Percentiles rank a stretch among this genome's conserved stretches.
These are phyloP conservation scores for Pollenia angustigena DNA, from an alignment of 2,888 invertebrate species.

Conservation along the genomic window DNA sequence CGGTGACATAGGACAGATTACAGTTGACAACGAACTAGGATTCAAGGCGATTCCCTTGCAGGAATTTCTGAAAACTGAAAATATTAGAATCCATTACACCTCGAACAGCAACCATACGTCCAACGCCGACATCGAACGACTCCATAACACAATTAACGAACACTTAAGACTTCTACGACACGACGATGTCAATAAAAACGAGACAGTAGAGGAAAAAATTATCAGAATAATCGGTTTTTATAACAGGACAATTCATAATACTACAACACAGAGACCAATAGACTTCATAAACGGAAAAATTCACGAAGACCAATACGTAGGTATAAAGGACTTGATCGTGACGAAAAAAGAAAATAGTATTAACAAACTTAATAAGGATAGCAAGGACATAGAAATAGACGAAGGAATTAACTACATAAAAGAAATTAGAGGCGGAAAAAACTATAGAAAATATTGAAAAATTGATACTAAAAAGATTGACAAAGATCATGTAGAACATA, in stretches of 20 bases:
- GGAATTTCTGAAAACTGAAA: too few species aligned
- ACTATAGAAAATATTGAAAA: conserved; percentile 33
- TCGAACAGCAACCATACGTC: conserved; percentile 41
- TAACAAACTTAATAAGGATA: conserved; percentile 1
- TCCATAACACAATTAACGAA: conserved; percentile 41
- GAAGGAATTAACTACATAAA: conserved; percentile 20
- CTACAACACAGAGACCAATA: conserved; percentile 67
- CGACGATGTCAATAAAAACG: conserved; percentile 63
- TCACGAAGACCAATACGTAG: background rate
- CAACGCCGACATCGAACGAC: conserved; percentile 28
- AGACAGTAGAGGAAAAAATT: conserved; percentile 72
- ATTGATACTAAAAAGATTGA: background rate
- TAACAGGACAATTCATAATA: conserved; percentile 72
- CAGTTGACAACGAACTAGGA: too few species aligned
- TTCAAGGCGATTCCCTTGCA: too few species aligned
- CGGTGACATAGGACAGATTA: conserved; percentile 36
- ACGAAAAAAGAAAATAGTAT: conserved; percentile 19
- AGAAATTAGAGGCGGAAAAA: conserved; percentile 20
- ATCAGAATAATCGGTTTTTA: conserved; percentile 67
- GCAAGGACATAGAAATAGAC: conserved; percentile 29
- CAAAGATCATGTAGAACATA: conserved; percentile 7
- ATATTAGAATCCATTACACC: conserved; percentile 18
- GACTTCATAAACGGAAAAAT: conserved; percentile 73
- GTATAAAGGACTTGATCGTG: conserved; percentile 29
- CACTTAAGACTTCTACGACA: conserved; percentile 70